Evolutionary conservation across 2,113 vertebrate genomes (phyloP).

Genomic region (Carassius carassius): DNA sequence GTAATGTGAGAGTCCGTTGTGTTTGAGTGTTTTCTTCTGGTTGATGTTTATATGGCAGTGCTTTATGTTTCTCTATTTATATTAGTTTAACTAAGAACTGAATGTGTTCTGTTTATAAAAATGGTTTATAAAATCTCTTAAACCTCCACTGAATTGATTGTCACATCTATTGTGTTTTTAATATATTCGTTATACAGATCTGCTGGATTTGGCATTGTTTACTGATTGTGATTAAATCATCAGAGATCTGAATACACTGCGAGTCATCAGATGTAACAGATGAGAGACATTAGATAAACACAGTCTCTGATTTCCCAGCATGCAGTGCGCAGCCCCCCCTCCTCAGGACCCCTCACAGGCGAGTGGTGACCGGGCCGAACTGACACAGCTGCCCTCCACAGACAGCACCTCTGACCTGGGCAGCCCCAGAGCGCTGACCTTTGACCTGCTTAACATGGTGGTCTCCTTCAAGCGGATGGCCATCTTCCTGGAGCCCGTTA

Average conservation of each 20-base stretch:
- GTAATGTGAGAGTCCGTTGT: neutral
- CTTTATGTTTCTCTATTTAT: neutral
- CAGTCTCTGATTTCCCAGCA: slow-evolving; percentile 27
- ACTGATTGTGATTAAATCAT: neutral
- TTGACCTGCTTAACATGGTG: slow-evolving; percentile 93
- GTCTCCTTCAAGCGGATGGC: slow-evolving; percentile 88
- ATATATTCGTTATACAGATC: neutral
- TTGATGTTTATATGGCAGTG: neutral
- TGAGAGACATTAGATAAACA: neutral
- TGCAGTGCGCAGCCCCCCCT: slow-evolving; percentile 47
- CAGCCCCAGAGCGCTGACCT: slow-evolving; percentile 72
- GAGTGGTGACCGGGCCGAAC: slow-evolving; percentile 61
- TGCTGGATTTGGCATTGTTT: neutral
- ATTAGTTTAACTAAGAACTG: neutral
- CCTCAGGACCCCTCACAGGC: slow-evolving; percentile 63
- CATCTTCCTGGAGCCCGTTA: slow-evolving; percentile 87
- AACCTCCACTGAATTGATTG: neutral
- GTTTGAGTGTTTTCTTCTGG: neutral
- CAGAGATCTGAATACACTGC: neutral
- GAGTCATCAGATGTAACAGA: neutral
- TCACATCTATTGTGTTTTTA: neutral
- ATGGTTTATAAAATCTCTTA: neutral
- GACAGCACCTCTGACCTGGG: slow-evolving; percentile 68
- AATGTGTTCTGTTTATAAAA: neutral
- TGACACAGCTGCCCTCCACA: slow-evolving; percentile 59